These are phyloP conservation scores for Sciurus niger DNA, from an alignment of 2,113 vertebrate genomes.

Conservation along the genomic window DNA sequence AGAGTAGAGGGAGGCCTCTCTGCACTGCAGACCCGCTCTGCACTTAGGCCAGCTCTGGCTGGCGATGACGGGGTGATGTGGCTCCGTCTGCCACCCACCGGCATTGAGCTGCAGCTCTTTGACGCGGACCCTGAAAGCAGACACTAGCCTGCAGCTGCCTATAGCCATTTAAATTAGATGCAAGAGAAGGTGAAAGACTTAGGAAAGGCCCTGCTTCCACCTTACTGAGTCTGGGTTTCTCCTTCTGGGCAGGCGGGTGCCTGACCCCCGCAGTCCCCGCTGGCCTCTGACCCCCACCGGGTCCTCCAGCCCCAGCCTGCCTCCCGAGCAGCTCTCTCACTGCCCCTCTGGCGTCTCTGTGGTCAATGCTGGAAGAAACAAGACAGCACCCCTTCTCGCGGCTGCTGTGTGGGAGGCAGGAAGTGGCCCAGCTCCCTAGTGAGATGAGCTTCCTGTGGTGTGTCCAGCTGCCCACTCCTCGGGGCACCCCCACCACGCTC, in stretches of 20 bases:
- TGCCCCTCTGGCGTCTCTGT: not conserved
- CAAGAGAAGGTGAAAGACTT: not conserved
- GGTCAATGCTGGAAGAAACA: not conserved
- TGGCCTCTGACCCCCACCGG: not conserved
- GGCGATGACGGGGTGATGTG: fast-evolving
- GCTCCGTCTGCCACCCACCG: fast-evolving
- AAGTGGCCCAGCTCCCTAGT: slow-evolving; percentile 50
- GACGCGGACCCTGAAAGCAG: not conserved
- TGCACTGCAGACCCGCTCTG: not conserved
- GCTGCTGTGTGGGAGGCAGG: slow-evolving; percentile 73
- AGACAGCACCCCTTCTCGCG: not conserved
- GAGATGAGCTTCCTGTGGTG: slow-evolving; percentile 26
- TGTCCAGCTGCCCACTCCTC: not conserved
- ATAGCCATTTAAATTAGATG: not conserved
- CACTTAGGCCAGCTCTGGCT: not conserved
- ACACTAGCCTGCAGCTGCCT: not conserved
- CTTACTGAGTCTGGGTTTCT: not conserved
- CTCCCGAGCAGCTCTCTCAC: not conserved
- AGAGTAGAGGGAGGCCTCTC: not conserved
- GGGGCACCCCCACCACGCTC: not conserved
- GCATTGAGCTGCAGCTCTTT: not conserved
- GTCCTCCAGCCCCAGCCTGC: not conserved
- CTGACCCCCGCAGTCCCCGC: not conserved
- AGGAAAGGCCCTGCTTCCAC: not conserved
- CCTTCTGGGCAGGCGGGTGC: not conserved